Conservation (phyloP, 2,113 vertebrate genomes). For the Pluvianellus socialis region DNA sequence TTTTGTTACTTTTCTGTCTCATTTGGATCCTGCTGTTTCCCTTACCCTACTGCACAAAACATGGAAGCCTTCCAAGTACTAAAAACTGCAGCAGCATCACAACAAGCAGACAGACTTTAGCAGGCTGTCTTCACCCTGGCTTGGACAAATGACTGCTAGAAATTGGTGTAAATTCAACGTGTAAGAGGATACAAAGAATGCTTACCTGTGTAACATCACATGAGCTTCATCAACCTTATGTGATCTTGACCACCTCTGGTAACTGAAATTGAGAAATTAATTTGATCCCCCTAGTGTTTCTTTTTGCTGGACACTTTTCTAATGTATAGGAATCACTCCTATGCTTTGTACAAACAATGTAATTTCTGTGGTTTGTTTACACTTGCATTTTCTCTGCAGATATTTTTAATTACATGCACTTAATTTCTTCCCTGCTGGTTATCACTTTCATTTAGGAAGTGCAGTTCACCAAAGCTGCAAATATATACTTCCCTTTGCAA, state of each 20-base stretch:
- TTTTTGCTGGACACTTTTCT: not conserved
- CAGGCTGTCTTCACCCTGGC: not conserved
- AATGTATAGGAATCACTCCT: not conserved
- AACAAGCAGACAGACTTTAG: not conserved
- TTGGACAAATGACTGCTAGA: not conserved
- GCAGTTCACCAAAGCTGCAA: not conserved
- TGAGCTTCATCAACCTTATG: not conserved
- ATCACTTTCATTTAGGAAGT: not conserved
- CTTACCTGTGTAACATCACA: not conserved
- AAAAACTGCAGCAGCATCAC: not conserved
- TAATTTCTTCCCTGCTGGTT: not conserved
- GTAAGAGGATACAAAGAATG: not conserved
- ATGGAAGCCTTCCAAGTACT: not conserved
- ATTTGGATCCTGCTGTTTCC: not conserved
- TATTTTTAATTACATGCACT: not conserved
- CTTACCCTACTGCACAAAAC: not conserved
- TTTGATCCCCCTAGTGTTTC: not conserved
- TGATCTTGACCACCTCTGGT: not conserved
- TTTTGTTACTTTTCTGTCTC: not conserved
- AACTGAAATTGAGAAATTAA: not conserved
- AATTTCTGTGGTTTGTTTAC: not conserved
- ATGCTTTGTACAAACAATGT: not conserved
- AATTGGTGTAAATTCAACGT: not conserved
- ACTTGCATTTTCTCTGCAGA: not conserved
- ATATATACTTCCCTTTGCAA: not conserved